Conservation (phyloP, 2,888 invertebrate genomes). For the Baccha elongata region DNA sequence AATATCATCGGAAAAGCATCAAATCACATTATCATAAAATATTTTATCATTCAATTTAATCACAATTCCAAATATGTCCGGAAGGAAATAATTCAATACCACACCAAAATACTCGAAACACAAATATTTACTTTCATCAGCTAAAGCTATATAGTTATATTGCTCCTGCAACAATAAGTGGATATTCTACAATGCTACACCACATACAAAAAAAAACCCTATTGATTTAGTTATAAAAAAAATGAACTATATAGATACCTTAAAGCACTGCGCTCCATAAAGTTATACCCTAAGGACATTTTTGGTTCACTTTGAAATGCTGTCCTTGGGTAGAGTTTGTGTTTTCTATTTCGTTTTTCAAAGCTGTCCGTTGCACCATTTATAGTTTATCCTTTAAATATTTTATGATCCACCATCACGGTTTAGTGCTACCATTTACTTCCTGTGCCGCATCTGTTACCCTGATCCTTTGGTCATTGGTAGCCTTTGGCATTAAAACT, state of each 20-base stretch:
- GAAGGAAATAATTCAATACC: not conserved
- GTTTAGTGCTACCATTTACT: constrained; percentile 63
- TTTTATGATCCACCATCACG: constrained; percentile 70
- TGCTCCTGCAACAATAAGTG: not conserved
- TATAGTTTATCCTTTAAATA: constrained; percentile 73
- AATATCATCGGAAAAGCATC: too few relatives aligned
- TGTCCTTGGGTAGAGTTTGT: constrained; percentile 31
- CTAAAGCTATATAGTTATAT: not conserved
- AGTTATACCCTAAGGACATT: constrained; percentile 46
- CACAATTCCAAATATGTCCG: too few relatives aligned
- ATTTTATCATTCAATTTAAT: too few relatives aligned
- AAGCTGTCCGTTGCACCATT: constrained; percentile 70
- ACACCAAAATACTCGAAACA: not conserved
- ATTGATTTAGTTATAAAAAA: not conserved
- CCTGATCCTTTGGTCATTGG: constrained; percentile 34
- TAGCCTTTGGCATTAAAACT: constrained; percentile 53
- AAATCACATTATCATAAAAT: too few relatives aligned
- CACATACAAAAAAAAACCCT: not conserved
- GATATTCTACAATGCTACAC: not conserved
- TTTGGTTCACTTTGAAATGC: constrained; percentile 59
- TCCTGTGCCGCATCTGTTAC: constrained; percentile 33
- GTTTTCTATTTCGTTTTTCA: constrained; percentile 24
- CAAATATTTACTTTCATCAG: not conserved
- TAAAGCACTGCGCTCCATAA: constrained; percentile 49
- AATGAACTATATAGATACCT: constrained; percentile 34